These are phyloP conservation scores for Lottia gigantea DNA, from an alignment of 2,888 invertebrate species.

Conservation along the genomic window DNA sequence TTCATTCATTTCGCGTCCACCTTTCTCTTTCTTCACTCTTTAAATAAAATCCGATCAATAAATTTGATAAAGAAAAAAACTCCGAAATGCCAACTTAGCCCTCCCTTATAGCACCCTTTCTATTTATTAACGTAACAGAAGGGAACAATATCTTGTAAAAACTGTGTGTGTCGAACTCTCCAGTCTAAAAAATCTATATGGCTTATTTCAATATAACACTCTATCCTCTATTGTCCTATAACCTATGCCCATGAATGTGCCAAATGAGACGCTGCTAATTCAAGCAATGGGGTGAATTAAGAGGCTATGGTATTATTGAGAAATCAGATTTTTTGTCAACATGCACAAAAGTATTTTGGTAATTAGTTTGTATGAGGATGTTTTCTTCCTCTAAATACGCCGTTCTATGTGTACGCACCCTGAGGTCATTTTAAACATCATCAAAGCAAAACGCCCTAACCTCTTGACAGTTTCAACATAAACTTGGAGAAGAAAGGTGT, in stretches of 20 bases:
- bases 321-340: slow-evolving; percentile 8
- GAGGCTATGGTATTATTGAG: background rate
- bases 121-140: background rate
- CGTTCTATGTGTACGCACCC: slow-evolving; percentile 4
- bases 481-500: slow-evolving; percentile 3
- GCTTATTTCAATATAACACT: slow-evolving; percentile 1
- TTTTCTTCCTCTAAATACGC: slow-evolving; percentile 9
- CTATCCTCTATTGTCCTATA: background rate
- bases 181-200: background rate
- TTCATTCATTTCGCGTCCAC: background rate
- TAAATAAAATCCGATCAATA: background rate
- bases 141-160: background rate
- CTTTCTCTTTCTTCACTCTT: slow-evolving; percentile 1
- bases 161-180: background rate
- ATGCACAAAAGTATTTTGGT: slow-evolving; percentile 11
- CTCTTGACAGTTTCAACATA: slow-evolving; percentile 4
- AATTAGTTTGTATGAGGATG: slow-evolving; percentile 4
- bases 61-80: background rate
- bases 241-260: background rate
- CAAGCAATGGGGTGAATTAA: background rate
- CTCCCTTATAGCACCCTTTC: slow-evolving; percentile 4
- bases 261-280: slow-evolving; percentile 6
- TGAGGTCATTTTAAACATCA: background rate
- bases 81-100: background rate
- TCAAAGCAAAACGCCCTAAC: slow-evolving; percentile 6